phyloP scores from a whole-genome alignment of 2,797 vertebrate species.

The Liasis olivaceus region DNA sequence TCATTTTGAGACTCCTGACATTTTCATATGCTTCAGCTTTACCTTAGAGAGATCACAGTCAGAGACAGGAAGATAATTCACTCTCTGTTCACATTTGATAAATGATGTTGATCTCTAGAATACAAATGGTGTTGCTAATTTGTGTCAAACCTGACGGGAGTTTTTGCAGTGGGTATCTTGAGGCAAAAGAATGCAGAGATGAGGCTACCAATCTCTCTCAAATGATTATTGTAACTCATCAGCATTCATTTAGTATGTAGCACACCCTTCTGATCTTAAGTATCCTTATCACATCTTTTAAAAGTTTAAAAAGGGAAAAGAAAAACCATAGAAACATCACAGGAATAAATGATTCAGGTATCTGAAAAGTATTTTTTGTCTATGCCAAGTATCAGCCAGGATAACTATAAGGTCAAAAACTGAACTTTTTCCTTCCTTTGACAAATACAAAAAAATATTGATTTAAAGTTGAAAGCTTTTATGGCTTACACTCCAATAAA shows the following conservation, averaged over 20 bases:
- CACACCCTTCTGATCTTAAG: background rate
- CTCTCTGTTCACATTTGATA: conserved; percentile 17
- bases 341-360: background rate
- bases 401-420: background rate
- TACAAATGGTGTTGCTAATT: conserved; percentile 26
- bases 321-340: background rate
- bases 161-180: background rate
- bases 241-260: background rate
- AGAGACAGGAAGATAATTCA: background rate
- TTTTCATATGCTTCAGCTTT: conserved; percentile 31
- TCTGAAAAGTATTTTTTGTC: background rate
- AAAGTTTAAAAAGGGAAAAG: background rate
- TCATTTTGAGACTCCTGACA: conserved; percentile 20
- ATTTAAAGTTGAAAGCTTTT: background rate
- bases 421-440: background rate
- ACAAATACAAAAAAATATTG: background rate
- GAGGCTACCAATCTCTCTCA: background rate
- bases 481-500: background rate
- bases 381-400: background rate
- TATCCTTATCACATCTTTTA: background rate
- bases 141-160: conserved; percentile 19
- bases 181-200: background rate
- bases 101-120: conserved; percentile 34
- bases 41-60: conserved; percentile 19
- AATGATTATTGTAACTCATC: background rate